A percentile compares a stretch with the other conserved stretches of the same genome.
phyloP scores from a whole-genome alignment of 2,113 vertebrate species.

The Chionomys nivalis region DNA sequence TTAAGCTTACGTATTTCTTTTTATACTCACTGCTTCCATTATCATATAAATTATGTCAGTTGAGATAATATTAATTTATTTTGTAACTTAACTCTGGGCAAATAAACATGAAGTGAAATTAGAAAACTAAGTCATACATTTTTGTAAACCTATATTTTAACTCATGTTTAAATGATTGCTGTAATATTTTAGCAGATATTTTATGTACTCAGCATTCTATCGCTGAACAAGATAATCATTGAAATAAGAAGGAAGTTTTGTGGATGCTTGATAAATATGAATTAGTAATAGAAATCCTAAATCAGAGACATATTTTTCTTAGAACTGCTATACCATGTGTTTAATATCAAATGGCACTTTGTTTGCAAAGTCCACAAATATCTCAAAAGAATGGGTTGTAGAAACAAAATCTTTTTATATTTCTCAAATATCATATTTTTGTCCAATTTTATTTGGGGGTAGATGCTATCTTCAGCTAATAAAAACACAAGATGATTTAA shows the following conservation, averaged over 20 bases:
- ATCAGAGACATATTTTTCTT: slow-evolving; percentile 40
- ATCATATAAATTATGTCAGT: not conserved
- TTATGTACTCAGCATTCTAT: slow-evolving; percentile 19
- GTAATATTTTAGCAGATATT: not conserved
- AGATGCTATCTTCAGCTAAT: slow-evolving; percentile 63
- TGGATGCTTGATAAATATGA: slow-evolving; percentile 54
- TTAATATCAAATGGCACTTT: slow-evolving; percentile 11
- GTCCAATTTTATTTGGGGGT: slow-evolving; percentile 56
- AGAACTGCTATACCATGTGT: not conserved
- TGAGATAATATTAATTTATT: slow-evolving; percentile 12
- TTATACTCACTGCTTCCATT: not conserved
- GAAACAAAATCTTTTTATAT: slow-evolving; percentile 56
- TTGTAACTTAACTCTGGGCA: slow-evolving; percentile 14
- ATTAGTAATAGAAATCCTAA: not conserved
- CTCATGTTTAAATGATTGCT: slow-evolving; percentile 44
- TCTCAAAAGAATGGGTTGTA: slow-evolving; percentile 54
- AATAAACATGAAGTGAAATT: not conserved
- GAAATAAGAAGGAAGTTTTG: slow-evolving; percentile 49
- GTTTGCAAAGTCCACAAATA: slow-evolving; percentile 43
- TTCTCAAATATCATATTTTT: slow-evolving; percentile 22
- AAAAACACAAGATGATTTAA: slow-evolving; percentile 33
- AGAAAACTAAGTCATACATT: not conserved
- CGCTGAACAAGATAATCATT: slow-evolving; percentile 33
- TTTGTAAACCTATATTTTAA: slow-evolving; percentile 29
- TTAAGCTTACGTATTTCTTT: not conserved